These are phyloP conservation scores for Lonchura striata DNA, from an alignment of 2,113 vertebrate genomes.

Conservation along the genomic window DNA sequence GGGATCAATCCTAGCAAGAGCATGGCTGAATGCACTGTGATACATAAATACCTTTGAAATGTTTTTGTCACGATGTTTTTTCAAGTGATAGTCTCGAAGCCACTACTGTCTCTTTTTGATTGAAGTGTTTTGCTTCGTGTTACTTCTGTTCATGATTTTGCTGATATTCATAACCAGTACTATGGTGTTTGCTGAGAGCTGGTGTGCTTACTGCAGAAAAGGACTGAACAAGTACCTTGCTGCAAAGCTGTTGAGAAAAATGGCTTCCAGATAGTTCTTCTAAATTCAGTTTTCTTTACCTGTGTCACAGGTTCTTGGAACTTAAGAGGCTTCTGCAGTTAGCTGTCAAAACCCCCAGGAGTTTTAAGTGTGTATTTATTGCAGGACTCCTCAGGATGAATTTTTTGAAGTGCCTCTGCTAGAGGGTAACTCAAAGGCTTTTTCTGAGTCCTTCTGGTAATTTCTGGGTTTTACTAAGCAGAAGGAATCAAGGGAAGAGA, in stretches of 20 bases:
- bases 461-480: background rate
- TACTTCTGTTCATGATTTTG: background rate
- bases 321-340: background rate
- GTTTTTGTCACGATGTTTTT: background rate
- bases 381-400: background rate
- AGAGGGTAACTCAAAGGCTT: background rate
- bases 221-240: background rate
- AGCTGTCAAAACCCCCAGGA: background rate
- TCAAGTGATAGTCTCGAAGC: background rate
- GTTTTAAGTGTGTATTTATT: background rate
- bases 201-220: background rate
- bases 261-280: background rate
- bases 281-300: background rate
- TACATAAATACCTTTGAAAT: background rate
- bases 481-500: background rate
- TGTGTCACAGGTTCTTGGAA: background rate
- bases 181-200: background rate
- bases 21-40: background rate
- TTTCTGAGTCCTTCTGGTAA: background rate
- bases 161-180: background rate
- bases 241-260: background rate
- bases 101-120: background rate
- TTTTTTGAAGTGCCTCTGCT: background rate
- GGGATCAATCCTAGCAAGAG: background rate
- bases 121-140: background rate